Evolutionary conservation across 2,888 invertebrate genomes (phyloP).

Genomic region (Cryptops parisi): DNA sequence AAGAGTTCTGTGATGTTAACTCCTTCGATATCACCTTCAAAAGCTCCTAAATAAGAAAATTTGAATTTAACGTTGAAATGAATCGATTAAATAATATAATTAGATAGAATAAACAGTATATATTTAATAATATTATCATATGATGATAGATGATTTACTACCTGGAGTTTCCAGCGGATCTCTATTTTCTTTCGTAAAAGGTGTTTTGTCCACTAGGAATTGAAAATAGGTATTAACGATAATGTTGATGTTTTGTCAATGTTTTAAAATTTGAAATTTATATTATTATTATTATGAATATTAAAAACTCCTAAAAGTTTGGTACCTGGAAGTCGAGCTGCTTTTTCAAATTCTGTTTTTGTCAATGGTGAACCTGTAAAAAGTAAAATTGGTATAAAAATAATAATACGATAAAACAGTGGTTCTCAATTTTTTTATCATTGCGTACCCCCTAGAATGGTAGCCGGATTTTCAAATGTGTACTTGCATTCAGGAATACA

Average conservation of each 20-base stretch:
- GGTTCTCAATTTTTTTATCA: too few species aligned
- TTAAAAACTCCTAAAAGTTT: background rate
- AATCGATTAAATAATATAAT: too few species aligned
- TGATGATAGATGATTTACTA: too few species aligned
- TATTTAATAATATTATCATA: too few species aligned
- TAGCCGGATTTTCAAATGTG: too few species aligned
- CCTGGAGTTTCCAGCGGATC: background rate
- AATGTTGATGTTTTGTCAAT: background rate
- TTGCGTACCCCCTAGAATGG: too few species aligned
- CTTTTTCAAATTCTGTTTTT: background rate
- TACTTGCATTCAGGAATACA: too few species aligned
- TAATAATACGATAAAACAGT: too few species aligned
- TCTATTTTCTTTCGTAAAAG: background rate
- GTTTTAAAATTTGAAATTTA: background rate
- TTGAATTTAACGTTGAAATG: background rate
- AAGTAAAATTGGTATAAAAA: too few species aligned
- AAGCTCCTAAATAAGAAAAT: background rate
- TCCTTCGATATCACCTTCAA: background rate
- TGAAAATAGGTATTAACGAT: background rate
- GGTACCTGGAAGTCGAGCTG: background rate
- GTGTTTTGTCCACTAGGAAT: background rate
- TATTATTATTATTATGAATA: background rate
- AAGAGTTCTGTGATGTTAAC: background rate
- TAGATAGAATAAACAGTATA: too few species aligned
- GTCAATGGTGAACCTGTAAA: background rate